Base-by-base conservation (phyloP, 2,888 invertebrate genomes). In the Hirtodrosophila histrioides region DNA sequence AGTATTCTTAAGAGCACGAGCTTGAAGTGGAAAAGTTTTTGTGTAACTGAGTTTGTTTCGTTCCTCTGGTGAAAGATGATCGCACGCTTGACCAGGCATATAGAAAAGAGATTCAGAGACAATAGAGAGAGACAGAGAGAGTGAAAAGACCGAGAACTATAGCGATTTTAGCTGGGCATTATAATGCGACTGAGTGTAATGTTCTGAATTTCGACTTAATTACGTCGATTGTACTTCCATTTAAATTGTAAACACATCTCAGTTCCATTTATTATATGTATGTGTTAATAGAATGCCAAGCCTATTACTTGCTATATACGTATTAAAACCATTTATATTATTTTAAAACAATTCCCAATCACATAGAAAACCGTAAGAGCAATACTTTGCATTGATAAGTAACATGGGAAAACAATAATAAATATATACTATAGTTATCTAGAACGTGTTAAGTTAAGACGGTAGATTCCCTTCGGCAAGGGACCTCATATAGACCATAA, bases 21-120 rank as follows among this genome's bases (percentile, higher is more conserved):
- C 48, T 69, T 61, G 7, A 35, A 62, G 46, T 66, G 46, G 37
- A 61, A 77, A 78, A 44, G 46, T 62, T 74, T 35, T 31, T 3
- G 29, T 41, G 27, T 11, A 23, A 50, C 9, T 27, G 35, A 29
- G 69, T 23, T 40, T 35, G 31, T 39, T 37, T 60, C 41, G 51
- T 66, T 55, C 35, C 45, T 33, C 39, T 57, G 29, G 27, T 9
- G 37, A 50, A 36, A 57, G 45, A 41, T 46, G 69, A 77, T 77
- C 45, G 37, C 35, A 49, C 31, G 54, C 29, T 35, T 55, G 17
- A 51, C 12, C 58, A 40, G 12, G 5, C 17, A 5, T 11, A 44
- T 31, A 23, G 17, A n/a, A 27, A 11, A 43, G 44, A 2, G 36
- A 9, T 27, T 17, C 17, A 1, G 17, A 17, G 17, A 9, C 6